Conservation (phyloP, 2,797 vertebrate species). For the Lerista edwardsae region DNA sequence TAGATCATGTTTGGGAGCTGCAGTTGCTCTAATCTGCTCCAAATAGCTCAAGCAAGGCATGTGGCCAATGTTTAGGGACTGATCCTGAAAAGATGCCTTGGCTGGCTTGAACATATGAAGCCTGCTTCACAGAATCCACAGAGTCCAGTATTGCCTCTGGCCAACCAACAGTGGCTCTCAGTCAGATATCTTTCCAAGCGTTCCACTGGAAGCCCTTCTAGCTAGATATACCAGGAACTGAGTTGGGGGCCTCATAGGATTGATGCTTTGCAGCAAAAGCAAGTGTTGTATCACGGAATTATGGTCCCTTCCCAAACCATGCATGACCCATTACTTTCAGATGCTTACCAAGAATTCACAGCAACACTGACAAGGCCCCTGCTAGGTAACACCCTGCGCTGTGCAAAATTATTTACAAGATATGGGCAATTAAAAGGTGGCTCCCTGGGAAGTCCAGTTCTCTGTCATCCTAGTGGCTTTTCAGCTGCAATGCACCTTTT, state of each 20-base stretch:
- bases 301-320: not conserved
- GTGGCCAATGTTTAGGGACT: conserved; percentile 50
- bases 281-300: not conserved
- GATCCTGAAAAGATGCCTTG: not conserved
- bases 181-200: not conserved
- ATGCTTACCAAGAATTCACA: not conserved
- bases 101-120: not conserved
- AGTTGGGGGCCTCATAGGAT: not conserved
- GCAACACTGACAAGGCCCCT: too few relatives aligned
- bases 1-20: conserved; percentile 65
- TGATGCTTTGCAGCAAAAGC: not conserved
- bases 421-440: too few relatives aligned
- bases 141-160: not conserved
- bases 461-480: not conserved
- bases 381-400: not conserved
- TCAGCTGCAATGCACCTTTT: not conserved
- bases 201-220: not conserved
- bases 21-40: conserved; percentile 56
- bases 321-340: not conserved
- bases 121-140: not conserved
- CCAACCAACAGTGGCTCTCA: not conserved
- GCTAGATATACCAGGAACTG: not conserved
- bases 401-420: not conserved
- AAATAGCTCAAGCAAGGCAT: conserved; percentile 57
- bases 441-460: not conserved